Evolutionary conservation across 1,140 invertebrate species (phyloP).

Genomic region (Littorina saxatilis): DNA sequence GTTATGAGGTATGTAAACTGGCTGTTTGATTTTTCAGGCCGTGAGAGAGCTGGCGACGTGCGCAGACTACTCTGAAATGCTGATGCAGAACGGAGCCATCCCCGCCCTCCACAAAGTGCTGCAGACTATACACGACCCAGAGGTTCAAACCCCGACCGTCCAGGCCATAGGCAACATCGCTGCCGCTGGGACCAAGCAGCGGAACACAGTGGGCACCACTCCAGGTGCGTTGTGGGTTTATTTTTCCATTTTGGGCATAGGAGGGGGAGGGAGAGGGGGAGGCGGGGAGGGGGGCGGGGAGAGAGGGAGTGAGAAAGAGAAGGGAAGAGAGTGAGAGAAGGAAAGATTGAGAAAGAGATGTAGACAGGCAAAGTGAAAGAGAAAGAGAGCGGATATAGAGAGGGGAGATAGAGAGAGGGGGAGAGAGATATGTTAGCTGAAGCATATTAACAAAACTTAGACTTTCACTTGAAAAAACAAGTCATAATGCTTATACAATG

Average conservation of each 20-base stretch:
- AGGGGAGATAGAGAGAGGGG: too few species aligned
- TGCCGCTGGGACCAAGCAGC: slow-evolving; percentile 52
- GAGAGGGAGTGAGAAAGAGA: too few species aligned
- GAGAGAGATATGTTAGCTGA: too few species aligned
- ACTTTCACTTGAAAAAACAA: too few species aligned
- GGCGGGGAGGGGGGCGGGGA: not conserved
- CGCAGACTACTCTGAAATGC: slow-evolving; percentile 57
- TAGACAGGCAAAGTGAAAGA: not conserved
- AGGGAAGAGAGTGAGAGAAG: too few species aligned
- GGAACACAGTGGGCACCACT: slow-evolving; percentile 56
- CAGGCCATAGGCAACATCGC: slow-evolving; percentile 67
- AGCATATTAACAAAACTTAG: too few species aligned
- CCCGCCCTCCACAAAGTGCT: slow-evolving; percentile 58
- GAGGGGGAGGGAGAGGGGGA: not conserved
- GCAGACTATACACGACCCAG: slow-evolving; percentile 59
- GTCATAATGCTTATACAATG: too few species aligned
- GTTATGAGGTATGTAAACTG: too few species aligned
- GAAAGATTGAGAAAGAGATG: not conserved
- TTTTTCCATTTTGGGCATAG: not conserved
- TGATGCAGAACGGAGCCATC: slow-evolving; percentile 57
- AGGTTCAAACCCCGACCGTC: slow-evolving; percentile 65
- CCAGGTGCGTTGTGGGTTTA: slow-evolving; percentile 18
- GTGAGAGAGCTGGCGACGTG: slow-evolving; percentile 43
- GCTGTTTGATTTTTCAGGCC: slow-evolving; percentile 24
- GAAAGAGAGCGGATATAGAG: too few species aligned